Conservation (phyloP, 2,113 vertebrate species). For the Anguilla rostrata region DNA sequence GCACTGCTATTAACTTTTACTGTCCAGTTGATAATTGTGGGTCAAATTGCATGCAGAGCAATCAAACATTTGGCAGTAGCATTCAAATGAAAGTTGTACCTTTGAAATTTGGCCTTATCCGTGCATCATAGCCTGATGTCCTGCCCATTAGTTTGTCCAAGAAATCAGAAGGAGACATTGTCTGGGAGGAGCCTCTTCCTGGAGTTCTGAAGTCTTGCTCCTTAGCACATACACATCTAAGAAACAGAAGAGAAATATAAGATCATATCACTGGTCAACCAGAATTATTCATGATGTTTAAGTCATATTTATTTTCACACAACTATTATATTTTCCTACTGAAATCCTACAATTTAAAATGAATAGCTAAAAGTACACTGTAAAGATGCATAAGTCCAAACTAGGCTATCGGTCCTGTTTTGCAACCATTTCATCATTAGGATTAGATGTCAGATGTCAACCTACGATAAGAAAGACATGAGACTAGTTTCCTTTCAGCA, state of each 20-base stretch:
- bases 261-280: conserved; percentile 14
- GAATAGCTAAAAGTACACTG: no score
- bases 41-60: neutral
- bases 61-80: neutral
- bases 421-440: no score
- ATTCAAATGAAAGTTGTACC: conserved; percentile 69
- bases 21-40: neutral
- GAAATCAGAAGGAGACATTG: conserved; percentile 96
- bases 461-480: no score
- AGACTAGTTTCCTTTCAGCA: no score
- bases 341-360: no score
- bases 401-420: no score
- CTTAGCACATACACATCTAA: conserved; percentile 85
- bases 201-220: conserved; percentile 88
- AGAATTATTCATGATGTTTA: neutral
- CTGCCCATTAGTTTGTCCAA: conserved; percentile 98
- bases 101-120: conserved; percentile 99
- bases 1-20: no score
- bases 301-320: neutral
- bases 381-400: no score
- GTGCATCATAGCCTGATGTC: conserved; percentile 95
- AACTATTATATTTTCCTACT: neutral
- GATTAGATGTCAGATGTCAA: no score
- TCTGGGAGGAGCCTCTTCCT: conserved; percentile 81
- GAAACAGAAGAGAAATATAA: conserved; percentile 2